Conservation (phyloP, 2,113 vertebrate species). For the Herpetotheres cachinnans region DNA sequence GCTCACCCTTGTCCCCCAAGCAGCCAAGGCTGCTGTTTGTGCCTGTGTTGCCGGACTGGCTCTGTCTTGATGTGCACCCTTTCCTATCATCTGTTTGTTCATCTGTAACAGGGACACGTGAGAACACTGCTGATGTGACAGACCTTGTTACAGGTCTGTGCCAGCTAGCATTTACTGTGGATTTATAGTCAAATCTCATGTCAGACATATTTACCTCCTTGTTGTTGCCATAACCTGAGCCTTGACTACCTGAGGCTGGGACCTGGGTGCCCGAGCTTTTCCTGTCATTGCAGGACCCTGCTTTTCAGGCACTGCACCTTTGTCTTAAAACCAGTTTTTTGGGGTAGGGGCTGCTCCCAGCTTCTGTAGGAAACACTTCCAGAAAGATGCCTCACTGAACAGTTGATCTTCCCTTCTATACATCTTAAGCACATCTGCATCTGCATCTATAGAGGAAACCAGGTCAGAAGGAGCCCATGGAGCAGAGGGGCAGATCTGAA, state of each 20-base stretch:
- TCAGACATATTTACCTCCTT: neutral
- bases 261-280: neutral
- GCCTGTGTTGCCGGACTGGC: fast-evolving
- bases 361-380: neutral
- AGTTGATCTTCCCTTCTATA: neutral
- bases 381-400: neutral
- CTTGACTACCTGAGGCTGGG: neutral
- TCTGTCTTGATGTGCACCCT: neutral
- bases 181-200: neutral
- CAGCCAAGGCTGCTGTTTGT: neutral
- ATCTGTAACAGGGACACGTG: neutral
- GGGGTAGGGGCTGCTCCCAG: neutral
- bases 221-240: neutral
- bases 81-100: neutral
- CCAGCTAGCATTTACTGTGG: neutral
- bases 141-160: neutral
- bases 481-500: neutral
- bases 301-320: neutral
- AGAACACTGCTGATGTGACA: fast-evolving
- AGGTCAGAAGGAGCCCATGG: neutral
- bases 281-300: neutral
- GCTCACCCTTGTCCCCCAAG: neutral
- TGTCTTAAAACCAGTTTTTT: fast-evolving
- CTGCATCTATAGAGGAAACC: neutral
- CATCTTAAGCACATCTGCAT: neutral